These are phyloP conservation scores for Amphipoea lucens DNA, from an alignment of 2,888 invertebrate genomes.

Conservation along the genomic window DNA sequence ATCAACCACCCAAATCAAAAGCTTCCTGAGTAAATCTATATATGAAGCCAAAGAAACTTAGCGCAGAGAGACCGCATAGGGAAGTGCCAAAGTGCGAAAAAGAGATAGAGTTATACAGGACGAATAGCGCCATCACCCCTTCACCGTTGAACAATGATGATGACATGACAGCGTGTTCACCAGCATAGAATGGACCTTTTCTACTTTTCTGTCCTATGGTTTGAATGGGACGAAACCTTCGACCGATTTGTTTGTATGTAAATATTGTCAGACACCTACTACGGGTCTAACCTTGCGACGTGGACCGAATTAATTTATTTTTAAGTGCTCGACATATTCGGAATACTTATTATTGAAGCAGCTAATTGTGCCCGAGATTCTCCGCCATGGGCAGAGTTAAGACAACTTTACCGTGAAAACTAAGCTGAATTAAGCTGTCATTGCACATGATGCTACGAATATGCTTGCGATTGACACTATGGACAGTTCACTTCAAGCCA, in stretches of 20 bases:
- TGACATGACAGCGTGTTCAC: background rate
- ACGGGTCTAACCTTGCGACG: constrained; percentile 44
- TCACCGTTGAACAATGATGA: background rate
- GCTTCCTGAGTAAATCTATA: background rate
- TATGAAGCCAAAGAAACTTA: background rate
- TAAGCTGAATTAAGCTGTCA: background rate
- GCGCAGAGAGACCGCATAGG: background rate
- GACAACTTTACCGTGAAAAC: no score
- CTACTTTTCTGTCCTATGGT: background rate
- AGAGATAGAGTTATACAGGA: no score
- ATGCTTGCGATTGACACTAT: background rate
- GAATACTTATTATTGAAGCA: background rate
- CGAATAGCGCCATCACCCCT: background rate
- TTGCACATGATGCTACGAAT: background rate
- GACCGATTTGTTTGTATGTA: constrained; percentile 48
- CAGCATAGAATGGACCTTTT: constrained; percentile 14
- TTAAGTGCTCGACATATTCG: constrained; percentile 20
- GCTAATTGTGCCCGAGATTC: background rate
- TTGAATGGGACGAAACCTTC: constrained; percentile 42
- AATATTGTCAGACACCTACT: constrained; percentile 55
- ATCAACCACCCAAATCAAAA: background rate
- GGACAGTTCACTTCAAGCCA: background rate
- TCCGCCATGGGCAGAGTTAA: background rate
- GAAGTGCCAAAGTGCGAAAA: background rate
- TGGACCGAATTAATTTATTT: constrained; percentile 37